These are phyloP conservation scores for Helicoverpa zea DNA, from an alignment of 1,140 invertebrate species.

Conservation along the genomic window DNA sequence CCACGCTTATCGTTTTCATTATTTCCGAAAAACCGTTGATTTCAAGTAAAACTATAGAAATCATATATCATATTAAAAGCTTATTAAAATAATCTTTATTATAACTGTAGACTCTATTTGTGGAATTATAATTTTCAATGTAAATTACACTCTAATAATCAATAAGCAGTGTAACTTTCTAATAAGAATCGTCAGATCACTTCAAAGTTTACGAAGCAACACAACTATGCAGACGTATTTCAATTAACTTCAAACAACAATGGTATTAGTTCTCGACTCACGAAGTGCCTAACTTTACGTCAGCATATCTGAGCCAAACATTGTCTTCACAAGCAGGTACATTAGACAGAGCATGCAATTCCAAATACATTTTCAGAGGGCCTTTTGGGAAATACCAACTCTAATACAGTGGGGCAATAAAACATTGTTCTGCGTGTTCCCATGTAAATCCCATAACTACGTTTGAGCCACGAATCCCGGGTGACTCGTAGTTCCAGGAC, in stretches of 20 bases:
- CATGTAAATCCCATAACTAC: slow-evolving; percentile 78
- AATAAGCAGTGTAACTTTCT: too few species aligned
- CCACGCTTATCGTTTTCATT: background rate
- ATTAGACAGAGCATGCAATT: slow-evolving; percentile 55
- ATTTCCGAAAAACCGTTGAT: background rate
- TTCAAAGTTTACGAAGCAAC: slow-evolving; percentile 16
- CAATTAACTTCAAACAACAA: slow-evolving; percentile 23
- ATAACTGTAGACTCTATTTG: too few species aligned
- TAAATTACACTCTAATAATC: too few species aligned
- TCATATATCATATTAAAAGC: background rate
- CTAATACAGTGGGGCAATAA: slow-evolving; percentile 69
- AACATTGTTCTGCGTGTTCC: slow-evolving; percentile 76
- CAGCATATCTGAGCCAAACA: slow-evolving; percentile 19
- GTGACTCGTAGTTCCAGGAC: slow-evolving; percentile 60
- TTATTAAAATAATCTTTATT: too few species aligned
- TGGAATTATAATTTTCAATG: too few species aligned
- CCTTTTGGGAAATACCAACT: slow-evolving; percentile 74
- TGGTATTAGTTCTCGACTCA: slow-evolving; percentile 8
- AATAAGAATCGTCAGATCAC: background rate
- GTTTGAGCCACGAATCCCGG: slow-evolving; percentile 62
- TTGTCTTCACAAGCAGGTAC: slow-evolving; percentile 5
- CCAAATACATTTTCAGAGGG: slow-evolving; percentile 64
- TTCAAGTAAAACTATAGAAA: background rate
- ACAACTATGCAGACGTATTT: slow-evolving; percentile 36
- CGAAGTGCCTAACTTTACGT: background rate